Evolutionary conservation across 2,888 invertebrate species (phyloP).

Genomic region (Saturnia pavonia): DNA sequence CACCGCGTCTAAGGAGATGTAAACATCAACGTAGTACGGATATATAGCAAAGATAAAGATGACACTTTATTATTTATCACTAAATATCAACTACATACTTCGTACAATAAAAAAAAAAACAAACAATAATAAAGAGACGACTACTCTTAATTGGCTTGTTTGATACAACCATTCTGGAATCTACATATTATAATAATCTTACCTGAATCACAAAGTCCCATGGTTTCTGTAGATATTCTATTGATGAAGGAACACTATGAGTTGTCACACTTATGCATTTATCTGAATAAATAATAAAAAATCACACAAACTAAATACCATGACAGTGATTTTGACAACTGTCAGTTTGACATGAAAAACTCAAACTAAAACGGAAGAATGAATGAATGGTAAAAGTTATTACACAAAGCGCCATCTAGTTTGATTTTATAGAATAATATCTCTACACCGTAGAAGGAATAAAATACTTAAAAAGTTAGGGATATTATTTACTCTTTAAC

Average conservation of each 20-base stretch:
- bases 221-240: slow-evolving; percentile 30
- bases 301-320: slow-evolving; percentile 3
- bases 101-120: slow-evolving; percentile 13
- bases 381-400: slow-evolving; percentile 12
- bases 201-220: slow-evolving; percentile 78
- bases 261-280: slow-evolving; percentile 1
- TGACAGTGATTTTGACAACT: slow-evolving; percentile 16
- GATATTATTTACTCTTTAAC: no score
- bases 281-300: slow-evolving; percentile 12
- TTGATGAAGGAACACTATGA: background rate
- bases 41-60: background rate
- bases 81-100: background rate
- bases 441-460: background rate
- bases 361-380: slow-evolving; percentile 11
- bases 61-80: background rate
- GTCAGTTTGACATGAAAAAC: slow-evolving; percentile 5
- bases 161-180: slow-evolving; percentile 43
- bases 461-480: background rate
- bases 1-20: background rate
- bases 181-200: slow-evolving; percentile 40
- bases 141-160: slow-evolving; percentile 66
- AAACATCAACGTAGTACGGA: slow-evolving; percentile 1
- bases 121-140: slow-evolving; percentile 18
- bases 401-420: slow-evolving; percentile 18
- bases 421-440: background rate